Percentiles rank a stretch among this genome's conserved stretches.
These are phyloP conservation scores for Tauraco erythrolophus DNA, from an alignment of 2,113 vertebrate species.

Conservation along the genomic window DNA sequence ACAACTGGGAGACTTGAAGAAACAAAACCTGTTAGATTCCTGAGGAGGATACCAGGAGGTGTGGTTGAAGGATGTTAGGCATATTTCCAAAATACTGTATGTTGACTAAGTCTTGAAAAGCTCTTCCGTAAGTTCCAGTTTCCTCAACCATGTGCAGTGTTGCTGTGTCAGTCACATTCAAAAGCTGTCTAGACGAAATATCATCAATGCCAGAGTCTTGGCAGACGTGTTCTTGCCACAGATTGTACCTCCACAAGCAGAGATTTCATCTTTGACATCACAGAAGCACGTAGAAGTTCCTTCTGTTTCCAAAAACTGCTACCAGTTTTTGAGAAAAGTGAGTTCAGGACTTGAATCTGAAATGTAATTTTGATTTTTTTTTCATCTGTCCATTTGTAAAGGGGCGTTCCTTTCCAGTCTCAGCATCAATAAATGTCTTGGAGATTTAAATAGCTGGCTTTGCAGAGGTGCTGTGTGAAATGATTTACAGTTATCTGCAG, in stretches of 20 bases:
- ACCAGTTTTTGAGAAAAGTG: constrained; percentile 4
- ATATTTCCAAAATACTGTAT: not conserved
- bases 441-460: not conserved
- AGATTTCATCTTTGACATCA: constrained; percentile 56
- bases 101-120: not conserved
- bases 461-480: not conserved
- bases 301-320: constrained; percentile 7
- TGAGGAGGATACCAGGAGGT: not conserved
- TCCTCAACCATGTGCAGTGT: constrained; percentile 26
- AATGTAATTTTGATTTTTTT: not conserved
- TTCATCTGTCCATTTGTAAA: not conserved
- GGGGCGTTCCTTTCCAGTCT: not conserved
- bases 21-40: not conserved
- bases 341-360: not conserved
- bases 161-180: constrained; percentile 50
- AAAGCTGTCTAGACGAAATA: constrained; percentile 63
- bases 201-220: constrained; percentile 44
- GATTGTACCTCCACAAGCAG: constrained; percentile 46
- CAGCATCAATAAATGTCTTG: not conserved
- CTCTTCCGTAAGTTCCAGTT: constrained; percentile 31
- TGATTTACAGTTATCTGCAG: not conserved
- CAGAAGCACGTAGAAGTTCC: not conserved
- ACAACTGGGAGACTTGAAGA: not conserved
- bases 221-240: constrained; percentile 29
- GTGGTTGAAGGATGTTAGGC: not conserved